These are phyloP conservation scores for Trematomus loennbergii DNA, from an alignment of 2,113 vertebrate species.

Conservation along the genomic window DNA sequence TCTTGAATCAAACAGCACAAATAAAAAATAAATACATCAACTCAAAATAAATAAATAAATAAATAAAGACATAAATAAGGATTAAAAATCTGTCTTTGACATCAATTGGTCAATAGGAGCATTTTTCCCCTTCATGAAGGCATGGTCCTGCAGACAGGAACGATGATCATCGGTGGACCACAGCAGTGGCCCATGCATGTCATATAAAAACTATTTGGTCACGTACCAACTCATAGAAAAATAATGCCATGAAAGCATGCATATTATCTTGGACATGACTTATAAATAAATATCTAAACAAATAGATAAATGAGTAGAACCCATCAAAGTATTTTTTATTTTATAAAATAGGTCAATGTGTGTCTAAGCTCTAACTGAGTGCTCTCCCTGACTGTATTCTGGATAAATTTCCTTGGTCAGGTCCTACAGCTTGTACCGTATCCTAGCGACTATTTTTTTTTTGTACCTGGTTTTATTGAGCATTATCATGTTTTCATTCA, in stretches of 20 bases:
- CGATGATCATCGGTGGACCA: conserved; percentile 77
- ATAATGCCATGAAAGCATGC: conserved; percentile 85
- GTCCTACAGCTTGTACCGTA: conserved; percentile 80
- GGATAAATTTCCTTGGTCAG: conserved; percentile 97
- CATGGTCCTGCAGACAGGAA: conserved; percentile 75
- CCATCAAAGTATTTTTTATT: conserved; percentile 69
- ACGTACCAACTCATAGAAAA: conserved; percentile 85
- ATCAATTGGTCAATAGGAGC: conserved; percentile 78
- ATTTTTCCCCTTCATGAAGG: conserved; percentile 70
- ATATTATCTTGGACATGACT: conserved; percentile 78
- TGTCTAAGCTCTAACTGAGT: conserved; percentile 84
- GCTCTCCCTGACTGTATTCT: conserved; percentile 95
- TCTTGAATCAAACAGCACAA: conserved; percentile 71
- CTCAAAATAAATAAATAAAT: conserved; percentile 47
- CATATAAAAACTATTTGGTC: conserved; percentile 84
- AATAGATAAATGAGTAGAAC: conserved; percentile 76
- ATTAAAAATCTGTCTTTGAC: conserved; percentile 74
- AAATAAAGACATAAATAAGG: conserved; percentile 59
- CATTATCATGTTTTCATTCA: conserved; percentile 82
- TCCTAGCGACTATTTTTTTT: conserved; percentile 72
- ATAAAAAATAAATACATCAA: conserved; percentile 55
- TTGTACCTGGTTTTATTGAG: conserved; percentile 80
- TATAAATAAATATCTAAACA: conserved; percentile 80
- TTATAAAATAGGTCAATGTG: conserved; percentile 82
- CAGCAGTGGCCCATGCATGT: conserved; percentile 73